Evolutionary conservation across 2,888 invertebrate species (phyloP), one percentile per base, ranked within the genome.

Genomic region (Pycnomerus fuliginosus): DNA sequence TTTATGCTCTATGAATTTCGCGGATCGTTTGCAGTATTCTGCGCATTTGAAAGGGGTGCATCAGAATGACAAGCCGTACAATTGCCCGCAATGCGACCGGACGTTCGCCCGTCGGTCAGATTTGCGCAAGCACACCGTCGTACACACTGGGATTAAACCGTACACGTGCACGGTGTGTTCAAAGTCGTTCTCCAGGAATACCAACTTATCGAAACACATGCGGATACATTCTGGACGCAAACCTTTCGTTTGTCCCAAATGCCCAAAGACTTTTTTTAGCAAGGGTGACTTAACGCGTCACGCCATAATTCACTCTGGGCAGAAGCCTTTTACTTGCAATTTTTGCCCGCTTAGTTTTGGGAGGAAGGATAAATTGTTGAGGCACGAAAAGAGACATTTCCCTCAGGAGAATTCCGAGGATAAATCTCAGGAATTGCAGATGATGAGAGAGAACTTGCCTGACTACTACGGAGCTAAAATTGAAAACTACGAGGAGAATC

Each of bases 151-250:
- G 3, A 78, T 82, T 29, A 79, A 86, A 51, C 87, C 87, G 1
- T 87, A 80, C 64, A 83, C 84, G 14, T 87, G 87, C 64, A 78
- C 78, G 15, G 80, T 84, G 52, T 87, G 87, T 61, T 75, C 79
- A 20, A 87, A 87, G 68, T 84, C 84, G 40, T 87, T 87, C 64
- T 85, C 86, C 2, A 74, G 87, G 14, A 87, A 85, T 55, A 85
- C 85, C n/a, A 86, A 86, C 68, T 73, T 86, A 24, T 85, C 85
- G 41, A 86, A 86, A 64, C 86, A 86, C 65, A 76, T 85, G 61
- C 76, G 85, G 39, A 85, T 85, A 29, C 86, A 86, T 69, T 81
- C 81, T 20, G 83, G 84, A 0, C 77, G 82, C 12, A 85, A 83
- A 57, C 85, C 85, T 1, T 84, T 84, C 66, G 83, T 84, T 1